phyloP scores from a whole-genome alignment of 2,113 vertebrate species.

The Hepsetus odoe region DNA sequence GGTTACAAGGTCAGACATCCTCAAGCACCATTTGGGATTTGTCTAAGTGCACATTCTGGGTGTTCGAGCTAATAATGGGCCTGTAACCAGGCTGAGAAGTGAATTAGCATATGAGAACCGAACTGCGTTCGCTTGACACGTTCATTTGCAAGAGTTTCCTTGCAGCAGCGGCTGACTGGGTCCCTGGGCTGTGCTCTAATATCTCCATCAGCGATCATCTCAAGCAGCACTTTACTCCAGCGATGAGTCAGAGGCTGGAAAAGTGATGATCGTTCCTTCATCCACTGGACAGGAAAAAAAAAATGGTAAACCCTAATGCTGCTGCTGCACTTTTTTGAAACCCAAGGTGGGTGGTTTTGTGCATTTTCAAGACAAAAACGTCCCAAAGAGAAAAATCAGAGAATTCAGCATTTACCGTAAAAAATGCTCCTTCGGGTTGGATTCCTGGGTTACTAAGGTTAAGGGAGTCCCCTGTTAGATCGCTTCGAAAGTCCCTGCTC shows the following conservation, averaged over 20 bases:
- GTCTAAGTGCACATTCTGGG: neutral
- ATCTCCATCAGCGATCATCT: slow-evolving; percentile 3
- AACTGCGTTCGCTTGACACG: neutral
- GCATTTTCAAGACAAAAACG: neutral
- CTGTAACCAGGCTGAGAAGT: neutral
- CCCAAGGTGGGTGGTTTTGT: neutral
- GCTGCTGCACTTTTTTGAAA: too few relatives aligned
- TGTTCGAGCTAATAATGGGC: slow-evolving; percentile 14
- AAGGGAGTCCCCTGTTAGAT: too few relatives aligned
- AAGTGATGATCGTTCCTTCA: neutral
- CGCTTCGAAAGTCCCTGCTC: too few relatives aligned
- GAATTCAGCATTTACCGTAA: too few relatives aligned
- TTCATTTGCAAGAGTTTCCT: neutral
- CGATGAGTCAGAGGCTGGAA: neutral
- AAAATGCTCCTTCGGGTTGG: too few relatives aligned
- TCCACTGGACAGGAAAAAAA: neutral
- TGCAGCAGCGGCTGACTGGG: neutral
- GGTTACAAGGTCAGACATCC: slow-evolving; percentile 1
- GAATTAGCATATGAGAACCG: slow-evolving; percentile 17
- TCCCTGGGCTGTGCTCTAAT: slow-evolving; percentile 1
- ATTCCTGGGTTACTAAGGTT: neutral
- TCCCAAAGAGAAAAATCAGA: too few relatives aligned
- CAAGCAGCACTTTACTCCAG: slow-evolving; percentile 17
- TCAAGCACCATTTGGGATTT: slow-evolving; percentile 17
- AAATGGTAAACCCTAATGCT: too few relatives aligned